Evolutionary conservation across 1,140 invertebrate genomes (phyloP), one percentile per base, ranked within the genome.

Genomic region (Ruditapes philippinarum): DNA sequence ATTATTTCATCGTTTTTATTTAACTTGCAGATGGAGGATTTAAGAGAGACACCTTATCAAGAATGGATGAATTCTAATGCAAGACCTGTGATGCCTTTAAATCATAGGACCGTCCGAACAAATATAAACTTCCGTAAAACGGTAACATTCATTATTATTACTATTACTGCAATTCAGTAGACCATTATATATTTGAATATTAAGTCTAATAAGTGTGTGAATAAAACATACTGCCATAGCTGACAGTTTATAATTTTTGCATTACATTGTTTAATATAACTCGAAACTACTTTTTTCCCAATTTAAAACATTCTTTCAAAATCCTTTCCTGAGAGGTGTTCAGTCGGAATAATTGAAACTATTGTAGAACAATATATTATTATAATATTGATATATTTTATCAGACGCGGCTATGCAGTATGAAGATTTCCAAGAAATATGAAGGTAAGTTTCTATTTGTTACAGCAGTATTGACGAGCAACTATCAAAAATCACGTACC

Each of bases 101-200:
- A 99, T 96, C 98, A 99, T 96, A 97, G 98, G 91, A 98, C 98
- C 22, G 97, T 99, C 70, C 97, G 98, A 94, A 99, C 98, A 78
- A 99, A 99, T 96, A 99, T 99, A 95, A 98, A 99, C 96, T 99
- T 99, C 95, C 97, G 97, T 93, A 97, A 97, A 96, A 97, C 97
- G 97, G 97, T 98, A 97, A 97, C 96, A 12, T 17, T 73, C 36
- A 57, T n/a, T 42, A 4, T 76, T 68, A 22, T 60, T 60, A 60
- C n/a, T 4, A 5, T n/a, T 60, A 60, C 5, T 3, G 25, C 4
- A 40, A 25, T 36, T 36, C 65, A 36, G 9, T 17, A 25, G 14
- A 3, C 17, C 3, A 31, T 31, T 31, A 70, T 40, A 19, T 14
- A 31, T 36, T 5, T 7, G 22, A 19, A 36, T 31, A 40, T 70